phyloP scores from a whole-genome alignment of 2,113 vertebrate genomes.

The Atractosteus spatula region DNA sequence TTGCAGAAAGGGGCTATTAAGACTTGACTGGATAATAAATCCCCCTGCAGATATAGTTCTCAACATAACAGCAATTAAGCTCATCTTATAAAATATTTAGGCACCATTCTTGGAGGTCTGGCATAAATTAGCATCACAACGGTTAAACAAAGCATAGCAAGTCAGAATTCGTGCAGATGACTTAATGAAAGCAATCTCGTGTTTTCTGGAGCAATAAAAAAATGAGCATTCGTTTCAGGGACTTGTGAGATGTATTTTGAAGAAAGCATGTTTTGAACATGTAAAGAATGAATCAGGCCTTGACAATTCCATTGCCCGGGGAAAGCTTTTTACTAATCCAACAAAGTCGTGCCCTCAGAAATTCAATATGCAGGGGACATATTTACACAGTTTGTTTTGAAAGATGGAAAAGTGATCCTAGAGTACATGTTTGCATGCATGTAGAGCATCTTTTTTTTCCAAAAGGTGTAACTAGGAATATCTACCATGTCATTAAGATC shows the following conservation, averaged over 20 bases:
- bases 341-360: too few relatives aligned
- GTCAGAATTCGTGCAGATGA: constrained; percentile 43
- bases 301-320: too few relatives aligned
- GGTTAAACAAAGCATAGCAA: constrained; percentile 41
- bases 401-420: too few relatives aligned
- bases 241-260: constrained; percentile 17
- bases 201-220: constrained; percentile 45
- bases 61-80: constrained; percentile 30
- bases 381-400: too few relatives aligned
- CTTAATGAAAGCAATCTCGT: constrained; percentile 40
- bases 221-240: constrained; percentile 39
- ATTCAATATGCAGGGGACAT: too few relatives aligned
- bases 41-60: constrained; percentile 29
- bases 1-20: constrained; percentile 47
- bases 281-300: too few relatives aligned
- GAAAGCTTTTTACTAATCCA: too few relatives aligned
- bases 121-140: constrained; percentile 54
- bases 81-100: constrained; percentile 55
- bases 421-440: too few relatives aligned
- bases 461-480: too few relatives aligned
- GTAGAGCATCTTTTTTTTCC: too few relatives aligned
- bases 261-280: too few relatives aligned
- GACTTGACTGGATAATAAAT: constrained; percentile 52
- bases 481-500: too few relatives aligned
- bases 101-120: constrained; percentile 39